Base-by-base conservation (phyloP, 2,113 vertebrate genomes). In the Pyxicephalus adspersus region DNA sequence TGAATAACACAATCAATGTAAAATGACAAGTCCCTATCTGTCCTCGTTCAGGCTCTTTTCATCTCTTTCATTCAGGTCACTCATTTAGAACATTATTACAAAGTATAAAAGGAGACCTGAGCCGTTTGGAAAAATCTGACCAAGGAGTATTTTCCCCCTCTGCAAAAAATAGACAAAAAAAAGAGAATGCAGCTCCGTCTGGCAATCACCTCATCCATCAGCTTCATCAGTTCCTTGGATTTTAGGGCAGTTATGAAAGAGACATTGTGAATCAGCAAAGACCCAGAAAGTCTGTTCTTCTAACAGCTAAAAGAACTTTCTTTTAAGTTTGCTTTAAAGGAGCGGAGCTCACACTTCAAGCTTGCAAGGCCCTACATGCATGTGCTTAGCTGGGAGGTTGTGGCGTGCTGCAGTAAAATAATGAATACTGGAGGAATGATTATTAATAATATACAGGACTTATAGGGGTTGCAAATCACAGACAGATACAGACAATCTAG, bases 121-220 rank as follows among this genome's bases (percentile, higher is more conserved):
- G 22, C 22, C 16, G 23, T 58, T 16, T 22, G 22, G 38, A 34
- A 60, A 64, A 65, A 20, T 66, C 2, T 55, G 76, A 55, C 26
- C 64, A 78, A 54, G 57, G 65, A 65, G 75, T 38, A 31, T 77
- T 64, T 74, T 52, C 19, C 20, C 18, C n/a, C 52, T 55, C 20
- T 74, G n/a, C 9, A 23, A 52, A 34, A 57, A 76, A 16, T 58
- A 75, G 58, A n/a, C n/a, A n/a, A n/a, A 77, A 65, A n/a, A 52
- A 60, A 20, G 7, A 28, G 11, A 45, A 34, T 4, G 6, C 31
- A 45, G 38, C 38, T 45, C 38, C 20, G 22, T 52, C 60, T 54
- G 28, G 23, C 50, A 77, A 78, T 78, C 76, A 67, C 25, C 26
- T 50, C 58, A 55, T 58, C 71, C 71, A 29, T 58, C 70, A 57